Base-by-base conservation (phyloP, 2,888 invertebrate genomes). In the Nomada flava region DNA sequence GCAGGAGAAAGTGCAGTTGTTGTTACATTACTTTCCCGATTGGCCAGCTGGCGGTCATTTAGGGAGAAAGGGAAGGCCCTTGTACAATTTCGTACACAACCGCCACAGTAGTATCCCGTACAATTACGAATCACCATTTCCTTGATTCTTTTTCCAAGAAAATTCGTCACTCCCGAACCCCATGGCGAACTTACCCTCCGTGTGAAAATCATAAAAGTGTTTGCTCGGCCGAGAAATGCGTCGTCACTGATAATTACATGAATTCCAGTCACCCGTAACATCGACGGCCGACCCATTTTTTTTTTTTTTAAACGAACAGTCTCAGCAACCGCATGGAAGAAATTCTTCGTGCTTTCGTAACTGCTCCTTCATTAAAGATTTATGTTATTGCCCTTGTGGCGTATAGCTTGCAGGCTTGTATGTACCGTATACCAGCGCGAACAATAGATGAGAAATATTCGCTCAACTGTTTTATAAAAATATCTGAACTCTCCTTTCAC, bases 91-190 rank as follows among this genome's bases (percentile, higher is more conserved):
- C 71, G 42, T 60, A 18, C 67, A 55, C 79, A 70, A 63, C 77
- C 77, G 72, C 52, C 53, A 47, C 64, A 64, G 44, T 20, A 62
- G 47, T 62, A 60, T 64, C 59, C 26, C 47, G 44, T 42, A 29
- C 69, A 83, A 87, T 88, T 79, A 79, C 71, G 55, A 62, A 60
- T 55, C 9, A 70, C 84, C 76, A 90, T 87, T 88, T 88, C 83
- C 89, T 88, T 62, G 70, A 77, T 72, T 77, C 73, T 71, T 76
- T 89, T 90, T 88, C 90, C 86, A 78, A 84, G 89, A 87, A 90
- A 87, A 83, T 68, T 77, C 78, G 64, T 68, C 74, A 52, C 55
- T 69, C 50, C 11, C 71, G 23, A n/a, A 7, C 15, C 60, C 78
- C 47, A 15, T 10, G 69, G 62, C 29, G 23, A 73, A 57, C 64